Base-by-base conservation (phyloP, 2,797 vertebrate genomes). In the Caiman crocodilus region DNA sequence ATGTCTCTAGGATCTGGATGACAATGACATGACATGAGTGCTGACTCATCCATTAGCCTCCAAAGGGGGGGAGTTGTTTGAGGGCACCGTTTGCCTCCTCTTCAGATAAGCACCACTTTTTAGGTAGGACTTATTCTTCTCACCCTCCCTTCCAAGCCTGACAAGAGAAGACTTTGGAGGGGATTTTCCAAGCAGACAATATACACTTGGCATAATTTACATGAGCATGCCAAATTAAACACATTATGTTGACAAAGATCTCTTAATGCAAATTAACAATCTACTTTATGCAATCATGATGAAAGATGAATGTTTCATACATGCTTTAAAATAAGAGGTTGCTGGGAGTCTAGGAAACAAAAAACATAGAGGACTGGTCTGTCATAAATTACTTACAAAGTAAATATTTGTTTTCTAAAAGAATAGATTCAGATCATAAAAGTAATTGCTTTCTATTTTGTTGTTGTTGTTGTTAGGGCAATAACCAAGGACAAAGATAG, bases 371-470 rank as follows among this genome's bases (percentile, higher is more conserved):
- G 3, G 42, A 50, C 76, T 78, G 61, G 76, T 84, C 92, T 96
- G 84, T 94, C 94, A 96, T 96, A 96, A 95, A 97, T 95, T 63
- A 92, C 26, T 88, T 94, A 73, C 21, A 67, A 63, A 89, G 92
- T 95, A 96, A 98, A 97, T 96, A 96, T 95, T 96, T 96, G 96
- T 96, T 84, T 60, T 93, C 80, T 91, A 77, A 90, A 92, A 74
- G 60, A 85, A 90, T 30, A 77, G 16, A 5, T 77, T 61, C n/a
- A 64, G 6, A 21, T 85, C 74, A 93, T 69, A 90, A 94, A 50
- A 93, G 61, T 85, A 90, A 87, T 23, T 10, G 42, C 42, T 50
- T 50, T 50, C 42, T 42, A 42, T 42, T 42, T 42, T 42, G n/a
- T n/a, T n/a, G n/a, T n/a, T n/a, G n/a, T n/a, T n/a, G n/a, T n/a